A percentile compares a stretch with the other conserved stretches of the same genome.
Conservation (phyloP, 2,113 vertebrate genomes). For the Piprites chloris region DNA sequence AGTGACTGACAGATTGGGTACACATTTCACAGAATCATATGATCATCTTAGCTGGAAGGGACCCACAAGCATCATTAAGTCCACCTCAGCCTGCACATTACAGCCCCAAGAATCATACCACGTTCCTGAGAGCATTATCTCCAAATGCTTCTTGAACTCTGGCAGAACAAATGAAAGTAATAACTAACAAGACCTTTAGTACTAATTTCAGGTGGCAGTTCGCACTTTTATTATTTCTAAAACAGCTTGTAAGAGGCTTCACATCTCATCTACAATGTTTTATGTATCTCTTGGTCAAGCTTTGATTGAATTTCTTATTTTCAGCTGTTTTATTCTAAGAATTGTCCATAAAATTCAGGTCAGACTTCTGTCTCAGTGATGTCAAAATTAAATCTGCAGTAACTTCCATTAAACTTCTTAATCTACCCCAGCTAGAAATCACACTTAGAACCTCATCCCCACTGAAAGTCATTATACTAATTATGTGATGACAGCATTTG, state of each 20-base stretch:
- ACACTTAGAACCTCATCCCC: not conserved
- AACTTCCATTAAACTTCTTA: not conserved
- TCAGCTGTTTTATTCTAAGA: not conserved
- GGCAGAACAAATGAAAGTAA: not conserved
- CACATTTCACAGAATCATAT: not conserved
- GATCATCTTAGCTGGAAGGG: not conserved
- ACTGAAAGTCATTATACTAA: conserved; percentile 20
- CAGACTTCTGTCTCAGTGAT: not conserved
- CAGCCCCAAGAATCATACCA: not conserved
- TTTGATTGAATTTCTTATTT: not conserved
- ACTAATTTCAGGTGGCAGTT: not conserved
- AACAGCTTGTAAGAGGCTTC: not conserved
- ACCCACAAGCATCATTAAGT: not conserved
- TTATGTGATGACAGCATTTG: conserved; percentile 22
- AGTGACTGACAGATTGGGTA: not conserved
- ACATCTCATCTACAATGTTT: not conserved
- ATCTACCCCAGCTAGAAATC: not conserved
- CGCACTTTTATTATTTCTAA: not conserved
- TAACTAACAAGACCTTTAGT: not conserved
- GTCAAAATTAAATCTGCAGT: not conserved
- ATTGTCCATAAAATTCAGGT: not conserved
- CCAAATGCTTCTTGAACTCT: not conserved
- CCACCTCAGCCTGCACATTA: not conserved
- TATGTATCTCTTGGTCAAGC: not conserved
- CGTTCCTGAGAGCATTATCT: no score